These are phyloP conservation scores for Corapipo altera DNA, from an alignment of 2,113 vertebrate species.

Conservation along the genomic window DNA sequence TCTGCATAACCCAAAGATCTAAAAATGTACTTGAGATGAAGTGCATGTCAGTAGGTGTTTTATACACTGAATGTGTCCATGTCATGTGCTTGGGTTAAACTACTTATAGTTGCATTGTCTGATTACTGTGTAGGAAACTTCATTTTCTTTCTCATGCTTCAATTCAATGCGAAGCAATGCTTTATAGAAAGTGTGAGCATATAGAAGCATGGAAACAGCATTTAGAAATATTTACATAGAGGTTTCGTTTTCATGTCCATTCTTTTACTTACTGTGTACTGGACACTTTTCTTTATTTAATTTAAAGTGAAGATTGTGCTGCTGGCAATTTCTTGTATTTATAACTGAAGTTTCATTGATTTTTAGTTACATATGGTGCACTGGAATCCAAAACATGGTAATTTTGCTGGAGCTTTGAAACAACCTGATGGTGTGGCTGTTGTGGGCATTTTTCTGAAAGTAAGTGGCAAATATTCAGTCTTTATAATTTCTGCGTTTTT, in stretches of 20 bases:
- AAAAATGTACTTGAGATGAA: background rate
- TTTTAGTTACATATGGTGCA: constrained; percentile 95
- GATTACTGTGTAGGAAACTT: background rate
- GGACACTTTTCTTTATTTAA: background rate
- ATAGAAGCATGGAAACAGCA: background rate
- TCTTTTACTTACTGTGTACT: background rate
- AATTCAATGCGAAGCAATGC: background rate
- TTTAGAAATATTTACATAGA: background rate
- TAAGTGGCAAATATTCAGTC: constrained; percentile 42
- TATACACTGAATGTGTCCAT: background rate
- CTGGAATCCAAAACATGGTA: constrained; percentile 92
- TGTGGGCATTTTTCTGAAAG: constrained; percentile 91
- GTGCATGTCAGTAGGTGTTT: background rate
- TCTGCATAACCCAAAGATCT: background rate
- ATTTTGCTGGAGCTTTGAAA: constrained; percentile 81
- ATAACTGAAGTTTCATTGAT: background rate
- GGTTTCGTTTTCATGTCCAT: background rate
- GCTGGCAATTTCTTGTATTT: background rate
- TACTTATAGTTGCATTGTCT: background rate
- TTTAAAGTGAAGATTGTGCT: background rate
- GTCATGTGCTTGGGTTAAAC: background rate
- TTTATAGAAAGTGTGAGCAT: background rate
- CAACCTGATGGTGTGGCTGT: constrained; percentile 89
- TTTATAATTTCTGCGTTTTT: background rate
- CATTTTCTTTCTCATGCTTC: background rate